Evolutionary conservation across 2,797 vertebrate genomes (phyloP), one percentile per base, ranked within the genome.

Genomic region (Mormyrus proboscirostris): DNA sequence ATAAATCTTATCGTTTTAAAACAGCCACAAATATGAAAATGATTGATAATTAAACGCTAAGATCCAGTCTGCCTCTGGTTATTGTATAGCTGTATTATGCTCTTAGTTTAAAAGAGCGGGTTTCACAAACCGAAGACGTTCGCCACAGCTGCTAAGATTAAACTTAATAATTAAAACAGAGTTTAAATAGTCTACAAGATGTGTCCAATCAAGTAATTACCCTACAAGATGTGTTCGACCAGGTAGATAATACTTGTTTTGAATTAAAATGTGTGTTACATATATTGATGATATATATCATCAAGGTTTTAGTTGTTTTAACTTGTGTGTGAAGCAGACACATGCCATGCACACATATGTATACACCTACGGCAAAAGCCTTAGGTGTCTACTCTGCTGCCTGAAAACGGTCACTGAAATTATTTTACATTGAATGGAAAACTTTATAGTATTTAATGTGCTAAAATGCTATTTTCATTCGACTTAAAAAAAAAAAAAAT

Each of bases 321-420:
- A 25, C 10, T 69, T 69, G 62, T 29, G 3, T 29, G 62, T 12
- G 25, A 4, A 4, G 3, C 3, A 69, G 10, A 33, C 10, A 14
- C 62, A 12, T 69, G 25, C 0, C 25, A 69, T 65, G 29, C 12
- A 69, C 38, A 38, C 12, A 41, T 19, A 16, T 41, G 69, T 41
- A 76, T 9, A 16, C 69, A 33, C 25, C 29, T 41, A 76, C 19
- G 0, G 9, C 5, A 84, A 84, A 44, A 12, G 47, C 79, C 41
- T 2, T 82, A 87, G 86, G 86, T 87, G 86, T 62, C 86, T 62
- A 87, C 19, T n/a, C 16, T 19, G 19, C 29, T 87, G 86, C 86
- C 86, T 87, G 86, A 87, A 87, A 41, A 87, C 2, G 3, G 38
- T 44, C 16, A n/a, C 29, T 59, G 33, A 41, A 87, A 38, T 19